Evolutionary conservation across 2,888 invertebrate species (phyloP).

Genomic region (Orthonychiurus folsomi): DNA sequence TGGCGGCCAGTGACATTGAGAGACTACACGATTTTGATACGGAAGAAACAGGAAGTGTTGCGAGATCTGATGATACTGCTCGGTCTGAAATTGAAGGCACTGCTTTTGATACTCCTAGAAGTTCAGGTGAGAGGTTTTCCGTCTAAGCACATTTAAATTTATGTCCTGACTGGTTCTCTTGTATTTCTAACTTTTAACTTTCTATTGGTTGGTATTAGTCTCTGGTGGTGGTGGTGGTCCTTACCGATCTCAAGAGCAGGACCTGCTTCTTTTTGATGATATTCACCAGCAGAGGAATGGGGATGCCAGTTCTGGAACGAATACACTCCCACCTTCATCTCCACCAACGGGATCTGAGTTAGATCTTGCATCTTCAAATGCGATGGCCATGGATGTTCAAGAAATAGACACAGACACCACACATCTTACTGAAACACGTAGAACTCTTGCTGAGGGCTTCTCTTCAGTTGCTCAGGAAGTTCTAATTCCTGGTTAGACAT

Average conservation of each 20-base stretch:
- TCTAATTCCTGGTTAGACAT: constrained; percentile 15
- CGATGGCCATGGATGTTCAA: not conserved
- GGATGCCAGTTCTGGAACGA: not conserved
- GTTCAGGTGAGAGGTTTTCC: constrained; percentile 23
- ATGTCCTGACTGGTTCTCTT: not conserved
- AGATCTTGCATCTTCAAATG: not conserved
- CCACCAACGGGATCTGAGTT: not conserved
- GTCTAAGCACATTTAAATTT: not conserved
- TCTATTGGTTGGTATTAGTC: too few species aligned
- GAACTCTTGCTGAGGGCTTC: constrained; percentile 3
- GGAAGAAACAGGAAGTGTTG: constrained; percentile 57
- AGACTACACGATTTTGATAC: constrained; percentile 77
- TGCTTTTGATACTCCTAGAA: constrained; percentile 34
- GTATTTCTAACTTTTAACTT: too few species aligned
- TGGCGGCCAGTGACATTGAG: constrained; percentile 83
- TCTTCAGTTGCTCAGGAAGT: not conserved
- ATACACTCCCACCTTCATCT: not conserved
- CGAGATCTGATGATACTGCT: constrained; percentile 66
- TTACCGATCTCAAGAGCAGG: constrained; percentile 4
- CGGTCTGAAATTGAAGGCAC: constrained; percentile 47
- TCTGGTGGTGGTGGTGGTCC: constrained; percentile 4
- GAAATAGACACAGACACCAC: not conserved
- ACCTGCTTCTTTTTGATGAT: constrained; percentile 12
- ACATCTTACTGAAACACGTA: not conserved
- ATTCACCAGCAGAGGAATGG: not conserved